Evolutionary conservation across 2,797 vertebrate genomes (phyloP).

Genomic region (Eleutherodactylus coqui): DNA sequence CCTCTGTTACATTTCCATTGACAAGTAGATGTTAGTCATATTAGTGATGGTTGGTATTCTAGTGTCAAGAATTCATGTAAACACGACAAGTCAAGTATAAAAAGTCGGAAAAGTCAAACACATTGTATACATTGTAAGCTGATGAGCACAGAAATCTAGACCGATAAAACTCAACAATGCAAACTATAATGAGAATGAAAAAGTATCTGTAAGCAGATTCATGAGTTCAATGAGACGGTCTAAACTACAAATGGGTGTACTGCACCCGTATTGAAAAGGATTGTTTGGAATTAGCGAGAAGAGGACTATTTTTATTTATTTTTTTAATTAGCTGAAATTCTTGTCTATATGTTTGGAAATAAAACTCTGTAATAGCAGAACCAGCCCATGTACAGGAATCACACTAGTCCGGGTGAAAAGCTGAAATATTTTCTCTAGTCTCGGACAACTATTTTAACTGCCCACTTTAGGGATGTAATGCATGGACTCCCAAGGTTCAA

Average conservation of each 20-base stretch:
- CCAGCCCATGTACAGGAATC: not conserved
- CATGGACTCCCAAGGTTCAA: no score
- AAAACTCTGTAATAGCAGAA: not conserved
- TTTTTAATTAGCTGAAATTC: not conserved
- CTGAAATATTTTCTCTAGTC: no score
- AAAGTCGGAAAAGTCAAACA: slow-evolving; percentile 20
- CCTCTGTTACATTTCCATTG: slow-evolving; percentile 43
- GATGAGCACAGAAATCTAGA: not conserved
- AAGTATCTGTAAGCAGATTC: not conserved
- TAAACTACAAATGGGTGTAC: not conserved
- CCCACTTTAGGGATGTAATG: no score
- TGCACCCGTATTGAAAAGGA: not conserved
- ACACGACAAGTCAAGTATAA: slow-evolving; percentile 39
- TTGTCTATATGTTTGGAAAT: not conserved
- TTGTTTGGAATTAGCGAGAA: not conserved
- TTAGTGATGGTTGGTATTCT: slow-evolving; percentile 43
- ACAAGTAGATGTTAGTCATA: slow-evolving; percentile 43
- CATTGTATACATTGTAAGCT: not conserved
- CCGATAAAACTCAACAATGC: not conserved
- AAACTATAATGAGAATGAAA: not conserved
- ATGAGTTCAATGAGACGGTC: not conserved
- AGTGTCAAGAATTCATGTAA: slow-evolving; percentile 42
- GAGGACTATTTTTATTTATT: no score
- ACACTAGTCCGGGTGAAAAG: no score
- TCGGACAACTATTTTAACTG: not conserved